Evolutionary conservation across 2,797 vertebrate species (phyloP).

Genomic region (Monodelphis domestica): DNA sequence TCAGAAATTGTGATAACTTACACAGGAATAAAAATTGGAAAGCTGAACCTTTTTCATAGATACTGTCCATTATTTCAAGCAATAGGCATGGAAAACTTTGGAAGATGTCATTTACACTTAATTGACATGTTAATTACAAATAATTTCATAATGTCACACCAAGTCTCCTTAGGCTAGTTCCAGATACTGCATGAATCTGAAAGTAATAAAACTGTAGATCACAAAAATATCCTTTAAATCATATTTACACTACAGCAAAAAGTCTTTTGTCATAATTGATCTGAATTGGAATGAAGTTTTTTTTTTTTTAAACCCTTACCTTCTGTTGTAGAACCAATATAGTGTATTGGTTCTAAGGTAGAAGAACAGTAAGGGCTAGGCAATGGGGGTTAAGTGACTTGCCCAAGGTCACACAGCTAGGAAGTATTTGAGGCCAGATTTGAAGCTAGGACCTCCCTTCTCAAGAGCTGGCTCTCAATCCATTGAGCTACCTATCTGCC

Average conservation of each 20-base stretch:
- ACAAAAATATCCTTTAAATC: not conserved
- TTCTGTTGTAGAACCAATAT: too few relatives aligned
- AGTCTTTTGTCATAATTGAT: not conserved
- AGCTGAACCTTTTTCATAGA: not conserved
- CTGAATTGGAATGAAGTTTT: not conserved
- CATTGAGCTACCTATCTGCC: too few relatives aligned
- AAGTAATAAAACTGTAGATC: not conserved
- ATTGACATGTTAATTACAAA: not conserved
- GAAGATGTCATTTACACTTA: not conserved
- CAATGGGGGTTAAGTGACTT: too few relatives aligned
- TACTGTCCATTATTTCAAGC: not conserved
- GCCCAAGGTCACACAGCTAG: too few relatives aligned
- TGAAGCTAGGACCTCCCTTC: too few relatives aligned
- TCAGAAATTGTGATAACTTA: not conserved
- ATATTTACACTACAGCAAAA: not conserved
- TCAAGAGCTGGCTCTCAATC: too few relatives aligned
- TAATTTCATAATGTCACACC: not conserved
- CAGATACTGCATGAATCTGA: not conserved
- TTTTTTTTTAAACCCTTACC: too few relatives aligned
- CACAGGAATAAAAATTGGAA: constrained; percentile 15
- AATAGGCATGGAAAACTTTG: not conserved
- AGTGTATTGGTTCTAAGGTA: too few relatives aligned
- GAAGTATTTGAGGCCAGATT: too few relatives aligned
- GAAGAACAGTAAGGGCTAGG: too few relatives aligned
- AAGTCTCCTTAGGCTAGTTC: not conserved